A percentile compares a stretch with the other conserved stretches of the same genome.
These are phyloP conservation scores for Oriolus oriolus DNA, from an alignment of 2,113 vertebrate species.

Conservation along the genomic window DNA sequence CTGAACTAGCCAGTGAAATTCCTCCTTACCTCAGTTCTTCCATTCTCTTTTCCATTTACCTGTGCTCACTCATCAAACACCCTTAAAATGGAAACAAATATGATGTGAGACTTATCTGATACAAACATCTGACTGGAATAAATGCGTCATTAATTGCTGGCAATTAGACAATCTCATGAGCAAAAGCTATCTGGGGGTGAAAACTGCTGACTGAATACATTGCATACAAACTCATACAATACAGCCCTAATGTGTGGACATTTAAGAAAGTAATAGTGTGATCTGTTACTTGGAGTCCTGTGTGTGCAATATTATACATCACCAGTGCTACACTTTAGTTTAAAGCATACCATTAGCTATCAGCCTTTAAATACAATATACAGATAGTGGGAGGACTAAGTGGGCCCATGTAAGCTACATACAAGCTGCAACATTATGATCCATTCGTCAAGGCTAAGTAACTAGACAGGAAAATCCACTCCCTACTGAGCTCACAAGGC, in stretches of 20 bases:
- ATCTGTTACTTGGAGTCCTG: not conserved
- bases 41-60: not conserved
- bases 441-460: not conserved
- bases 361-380: not conserved
- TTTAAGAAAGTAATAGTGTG: not conserved
- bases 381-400: not conserved
- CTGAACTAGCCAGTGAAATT: not conserved
- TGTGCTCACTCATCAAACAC: not conserved
- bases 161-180: not conserved
- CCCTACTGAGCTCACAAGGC: rapidly evolving
- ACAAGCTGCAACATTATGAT: not conserved
- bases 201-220: not conserved
- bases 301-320: not conserved
- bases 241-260: rapidly evolving
- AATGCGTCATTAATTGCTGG: not conserved
- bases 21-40: not conserved
- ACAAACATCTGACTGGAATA: not conserved
- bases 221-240: not conserved
- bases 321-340: not conserved
- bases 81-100: not conserved
- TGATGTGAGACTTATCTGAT: not conserved
- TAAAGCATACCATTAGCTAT: not conserved
- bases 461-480: not conserved
- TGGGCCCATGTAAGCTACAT: not conserved
- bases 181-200: not conserved